Conservation (phyloP, 1,140 invertebrate species). For the Chymomyza costata region DNA sequence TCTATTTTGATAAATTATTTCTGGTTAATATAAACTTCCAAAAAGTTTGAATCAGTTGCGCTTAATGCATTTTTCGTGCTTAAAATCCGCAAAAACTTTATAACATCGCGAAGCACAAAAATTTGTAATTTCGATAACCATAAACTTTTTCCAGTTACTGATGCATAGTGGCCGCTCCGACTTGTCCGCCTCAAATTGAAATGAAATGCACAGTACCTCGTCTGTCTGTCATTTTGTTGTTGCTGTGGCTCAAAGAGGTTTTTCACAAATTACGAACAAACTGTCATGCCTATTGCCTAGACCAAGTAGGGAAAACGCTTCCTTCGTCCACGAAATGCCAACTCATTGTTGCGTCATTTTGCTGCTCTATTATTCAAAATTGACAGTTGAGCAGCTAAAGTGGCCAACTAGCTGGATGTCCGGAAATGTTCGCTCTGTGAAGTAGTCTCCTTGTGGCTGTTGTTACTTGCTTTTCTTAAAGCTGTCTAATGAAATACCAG, state of each 20-base stretch:
- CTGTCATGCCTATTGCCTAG: slow-evolving; percentile 41
- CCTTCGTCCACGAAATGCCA: slow-evolving; percentile 4
- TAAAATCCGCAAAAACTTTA: too few relatives aligned
- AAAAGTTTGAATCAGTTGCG: too few relatives aligned
- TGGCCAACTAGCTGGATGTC: slow-evolving; percentile 47
- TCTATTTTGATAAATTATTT: too few relatives aligned
- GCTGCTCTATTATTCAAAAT: slow-evolving; percentile 69
- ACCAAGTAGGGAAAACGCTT: not conserved
- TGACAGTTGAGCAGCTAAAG: slow-evolving; percentile 68
- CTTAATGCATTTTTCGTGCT: too few relatives aligned
- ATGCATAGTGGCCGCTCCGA: slow-evolving; percentile 7
- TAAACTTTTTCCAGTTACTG: too few relatives aligned
- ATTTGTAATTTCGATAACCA: too few relatives aligned
- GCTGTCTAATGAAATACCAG: too few relatives aligned
- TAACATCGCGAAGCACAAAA: too few relatives aligned
- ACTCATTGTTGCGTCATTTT: slow-evolving; percentile 63
- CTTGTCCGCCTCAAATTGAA: slow-evolving; percentile 50
- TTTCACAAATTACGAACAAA: slow-evolving; percentile 62
- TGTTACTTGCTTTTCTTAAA: too few relatives aligned
- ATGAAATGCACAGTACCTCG: slow-evolving; percentile 44
- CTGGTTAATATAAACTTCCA: too few relatives aligned
- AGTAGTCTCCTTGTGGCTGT: too few relatives aligned
- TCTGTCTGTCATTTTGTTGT: slow-evolving; percentile 2
- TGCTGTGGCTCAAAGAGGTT: slow-evolving; percentile 46
- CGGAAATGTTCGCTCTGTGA: too few relatives aligned